Conservation (phyloP, 2,888 invertebrate genomes). For the Hypolimnas misippus region DNA sequence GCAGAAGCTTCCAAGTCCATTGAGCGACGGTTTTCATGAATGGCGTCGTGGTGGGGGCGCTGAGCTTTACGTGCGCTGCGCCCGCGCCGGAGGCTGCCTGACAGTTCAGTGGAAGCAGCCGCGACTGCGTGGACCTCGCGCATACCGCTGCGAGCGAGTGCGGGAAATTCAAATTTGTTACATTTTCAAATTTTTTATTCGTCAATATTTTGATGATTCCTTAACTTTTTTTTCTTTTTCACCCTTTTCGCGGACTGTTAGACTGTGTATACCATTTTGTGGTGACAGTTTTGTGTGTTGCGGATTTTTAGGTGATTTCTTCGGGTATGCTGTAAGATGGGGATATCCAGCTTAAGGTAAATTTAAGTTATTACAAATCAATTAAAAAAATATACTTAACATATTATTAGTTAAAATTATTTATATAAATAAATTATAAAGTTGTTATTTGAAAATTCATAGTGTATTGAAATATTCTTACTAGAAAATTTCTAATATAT, state of each 20-base stretch:
- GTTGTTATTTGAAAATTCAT: too few relatives aligned
- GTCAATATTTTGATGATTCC: conserved; percentile 24
- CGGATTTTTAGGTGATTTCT: conserved; percentile 48
- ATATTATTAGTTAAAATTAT: too few relatives aligned
- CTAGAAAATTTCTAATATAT: too few relatives aligned
- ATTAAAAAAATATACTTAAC: too few relatives aligned
- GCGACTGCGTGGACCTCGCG: conserved; percentile 62
- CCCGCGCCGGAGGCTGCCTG: conserved; percentile 64
- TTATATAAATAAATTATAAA: too few relatives aligned
- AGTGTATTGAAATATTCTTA: too few relatives aligned
- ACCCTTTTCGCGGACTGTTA: conserved; percentile 3
- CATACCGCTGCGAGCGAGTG: conserved; percentile 51
- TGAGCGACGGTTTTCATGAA: conserved; percentile 73
- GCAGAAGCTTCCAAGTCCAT: conserved; percentile 50
- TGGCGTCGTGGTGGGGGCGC: conserved; percentile 65
- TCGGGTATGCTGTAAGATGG: conserved; percentile 76
- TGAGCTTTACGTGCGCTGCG: conserved; percentile 48
- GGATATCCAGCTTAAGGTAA: conserved; percentile 70
- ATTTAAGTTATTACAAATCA: neutral
- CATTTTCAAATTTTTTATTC: conserved; percentile 11
- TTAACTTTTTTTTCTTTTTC: conserved; percentile 40
- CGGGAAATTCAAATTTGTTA: conserved; percentile 65
- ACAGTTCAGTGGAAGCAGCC: conserved; percentile 58
- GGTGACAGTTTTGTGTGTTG: conserved; percentile 56
- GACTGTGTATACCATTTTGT: conserved; percentile 58